Evolutionary conservation across 2,797 vertebrate species (phyloP), one percentile per base, ranked within the genome.

Genomic region (Limnodromus scolopaceus): DNA sequence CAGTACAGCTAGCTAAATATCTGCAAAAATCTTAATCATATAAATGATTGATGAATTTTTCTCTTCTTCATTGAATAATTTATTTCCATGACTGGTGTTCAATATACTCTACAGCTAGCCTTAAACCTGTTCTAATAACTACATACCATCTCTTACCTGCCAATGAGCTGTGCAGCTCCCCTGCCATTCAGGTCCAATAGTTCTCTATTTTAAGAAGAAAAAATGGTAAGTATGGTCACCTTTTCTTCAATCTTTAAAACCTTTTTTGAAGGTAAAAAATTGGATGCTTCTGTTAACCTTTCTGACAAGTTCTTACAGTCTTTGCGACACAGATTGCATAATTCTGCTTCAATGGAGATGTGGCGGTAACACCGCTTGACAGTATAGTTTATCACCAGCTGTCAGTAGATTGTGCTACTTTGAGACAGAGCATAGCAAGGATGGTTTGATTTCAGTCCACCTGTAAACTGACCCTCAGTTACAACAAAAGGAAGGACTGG

Each of bases 1-100:
- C 75, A 82, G 13, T 55, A 51, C 9, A 55, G 15, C 66, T 80
- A 48, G 51, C 55, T 78, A 87, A 92, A 77, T 55, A 89, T 12
- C 66, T 80, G 39, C 36, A 72, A 80, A 91, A 95, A 55, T 85
- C 72, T 58, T 84, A 85, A 64, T 92, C 54, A n/a, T 60, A 63
- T 66, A 55, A 87, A 92, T 43, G 66, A 89, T 66, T 58, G 74
- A 94, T 91, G 22, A 66, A 25, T 82, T 89, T 96, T 84, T 89
- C 43, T 82, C 48, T 83, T 72, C 25, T 65, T 89, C 38, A 58
- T 13, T 95, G 87, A 93, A 91, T 93, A 89, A 95, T 87, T 87
- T 87, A 82, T 95, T 93, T 89, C 82, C 25, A 16, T 46, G 75
- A 79, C 71, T 79, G n/a, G 11, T 84, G 58, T 81, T 92, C 78